Percentiles rank a stretch among this genome's conserved stretches.
These are phyloP conservation scores for Pteronura brasiliensis DNA, from an alignment of 2,113 vertebrate species.

Conservation along the genomic window DNA sequence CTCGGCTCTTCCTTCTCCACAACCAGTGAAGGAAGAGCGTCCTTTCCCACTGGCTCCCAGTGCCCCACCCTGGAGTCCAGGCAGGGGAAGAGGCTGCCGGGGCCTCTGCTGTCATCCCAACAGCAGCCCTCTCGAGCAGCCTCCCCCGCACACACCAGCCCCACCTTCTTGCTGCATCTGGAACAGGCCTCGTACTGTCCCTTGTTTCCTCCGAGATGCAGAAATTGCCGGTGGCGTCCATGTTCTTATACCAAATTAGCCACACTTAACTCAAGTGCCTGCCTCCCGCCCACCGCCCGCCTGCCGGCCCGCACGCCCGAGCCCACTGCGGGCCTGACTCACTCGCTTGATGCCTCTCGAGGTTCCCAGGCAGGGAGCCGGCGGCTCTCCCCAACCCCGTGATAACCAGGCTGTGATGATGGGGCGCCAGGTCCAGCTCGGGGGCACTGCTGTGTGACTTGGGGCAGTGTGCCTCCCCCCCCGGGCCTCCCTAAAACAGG, in stretches of 20 bases:
- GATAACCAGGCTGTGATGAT: not conserved
- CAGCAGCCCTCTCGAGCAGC: not conserved
- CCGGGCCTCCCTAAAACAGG: not conserved
- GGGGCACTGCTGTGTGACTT: not conserved
- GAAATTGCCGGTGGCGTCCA: rapidly evolving
- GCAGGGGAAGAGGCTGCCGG: not conserved
- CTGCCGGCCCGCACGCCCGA: not conserved
- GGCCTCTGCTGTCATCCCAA: rapidly evolving
- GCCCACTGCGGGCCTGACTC: conserved; percentile 22
- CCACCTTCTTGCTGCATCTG: not conserved
- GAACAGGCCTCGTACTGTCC: rapidly evolving
- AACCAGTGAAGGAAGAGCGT: not conserved
- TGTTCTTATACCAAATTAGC: conserved; percentile 30
- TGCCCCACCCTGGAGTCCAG: rapidly evolving
- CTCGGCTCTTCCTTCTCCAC: not conserved
- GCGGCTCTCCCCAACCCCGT: not conserved
- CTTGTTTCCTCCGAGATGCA: not conserved
- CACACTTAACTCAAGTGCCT: not conserved
- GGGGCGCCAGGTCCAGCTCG: not conserved
- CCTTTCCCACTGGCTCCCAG: not conserved
- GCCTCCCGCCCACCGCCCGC: conserved; percentile 31
- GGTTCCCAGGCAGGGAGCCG: conserved; percentile 52
- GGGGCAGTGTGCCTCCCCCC: rapidly evolving
- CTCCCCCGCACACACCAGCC: not conserved
- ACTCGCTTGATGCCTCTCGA: conserved; percentile 25